These are phyloP conservation scores for Anabacerthia variegaticeps DNA, from an alignment of 2,797 vertebrate species.

Conservation along the genomic window DNA sequence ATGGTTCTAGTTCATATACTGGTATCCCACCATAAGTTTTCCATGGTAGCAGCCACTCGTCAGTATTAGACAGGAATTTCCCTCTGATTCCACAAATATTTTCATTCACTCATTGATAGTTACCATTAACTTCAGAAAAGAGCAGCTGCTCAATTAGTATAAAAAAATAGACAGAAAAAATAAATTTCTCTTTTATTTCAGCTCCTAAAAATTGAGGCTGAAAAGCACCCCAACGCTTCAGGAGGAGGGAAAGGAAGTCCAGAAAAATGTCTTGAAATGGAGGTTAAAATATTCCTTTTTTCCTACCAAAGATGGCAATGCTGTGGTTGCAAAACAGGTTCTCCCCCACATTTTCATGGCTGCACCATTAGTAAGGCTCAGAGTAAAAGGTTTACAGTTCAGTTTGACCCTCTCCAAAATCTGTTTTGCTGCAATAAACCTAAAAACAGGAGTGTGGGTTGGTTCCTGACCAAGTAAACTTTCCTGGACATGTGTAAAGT, in stretches of 20 bases:
- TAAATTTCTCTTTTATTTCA: neutral
- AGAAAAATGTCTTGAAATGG: no score
- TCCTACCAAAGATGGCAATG: no score
- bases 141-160: neutral
- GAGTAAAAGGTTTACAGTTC: neutral
- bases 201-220: neutral
- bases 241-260: no score
- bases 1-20: neutral
- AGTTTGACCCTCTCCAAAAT: neutral
- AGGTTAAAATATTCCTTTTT: no score
- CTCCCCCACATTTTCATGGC: neutral
- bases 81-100: neutral
- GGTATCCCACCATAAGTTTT: neutral
- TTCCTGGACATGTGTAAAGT: neutral
- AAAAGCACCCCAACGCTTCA: neutral
- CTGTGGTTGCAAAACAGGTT: neutral
- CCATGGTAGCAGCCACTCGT: neutral
- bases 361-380: neutral
- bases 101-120: neutral
- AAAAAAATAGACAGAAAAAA: neutral
- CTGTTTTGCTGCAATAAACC: neutral
- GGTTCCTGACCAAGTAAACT: neutral
- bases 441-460: accelerated
- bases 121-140: neutral
- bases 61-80: neutral